A percentile compares a stretch with the other conserved stretches of the same genome.
These are phyloP conservation scores for Bimastos eiseni DNA, from an alignment of 2,888 invertebrate species.

Conservation along the genomic window DNA sequence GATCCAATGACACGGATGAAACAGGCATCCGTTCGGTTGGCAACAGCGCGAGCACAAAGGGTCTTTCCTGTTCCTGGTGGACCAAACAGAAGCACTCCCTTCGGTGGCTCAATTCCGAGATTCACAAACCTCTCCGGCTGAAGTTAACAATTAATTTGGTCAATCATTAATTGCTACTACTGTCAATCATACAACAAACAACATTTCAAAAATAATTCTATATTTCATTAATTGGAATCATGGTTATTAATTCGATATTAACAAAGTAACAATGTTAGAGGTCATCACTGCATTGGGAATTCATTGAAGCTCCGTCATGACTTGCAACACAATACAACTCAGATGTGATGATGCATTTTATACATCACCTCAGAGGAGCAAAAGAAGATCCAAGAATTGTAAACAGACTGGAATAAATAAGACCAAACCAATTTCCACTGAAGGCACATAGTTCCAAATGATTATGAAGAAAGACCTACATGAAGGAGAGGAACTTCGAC, in stretches of 20 bases:
- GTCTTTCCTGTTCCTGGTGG: slow-evolving; percentile 99
- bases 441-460: background rate
- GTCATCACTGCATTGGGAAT: background rate
- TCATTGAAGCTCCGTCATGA: background rate
- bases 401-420: too few species aligned
- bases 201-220: background rate
- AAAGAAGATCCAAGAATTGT: too few species aligned
- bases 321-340: background rate
- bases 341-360: background rate
- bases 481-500: slow-evolving; percentile 96
- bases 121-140: slow-evolving; percentile 98
- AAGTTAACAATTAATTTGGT: slow-evolving; percentile 31
- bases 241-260: background rate
- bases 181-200: background rate
- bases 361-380: too few species aligned
- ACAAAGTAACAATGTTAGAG: background rate
- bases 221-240: background rate
- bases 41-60: slow-evolving; percentile 94
- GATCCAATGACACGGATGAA: slow-evolving; percentile 96
- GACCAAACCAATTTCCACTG: slow-evolving; percentile 44
- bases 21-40: slow-evolving; percentile 97
- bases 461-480: slow-evolving; percentile 68
- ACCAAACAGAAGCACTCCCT: slow-evolving; percentile 96
- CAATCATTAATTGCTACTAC: background rate
- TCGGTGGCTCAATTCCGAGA: slow-evolving; percentile 97